These are phyloP conservation scores for Xylophagus ater DNA, from an alignment of 2,888 invertebrate genomes.

Conservation along the genomic window DNA sequence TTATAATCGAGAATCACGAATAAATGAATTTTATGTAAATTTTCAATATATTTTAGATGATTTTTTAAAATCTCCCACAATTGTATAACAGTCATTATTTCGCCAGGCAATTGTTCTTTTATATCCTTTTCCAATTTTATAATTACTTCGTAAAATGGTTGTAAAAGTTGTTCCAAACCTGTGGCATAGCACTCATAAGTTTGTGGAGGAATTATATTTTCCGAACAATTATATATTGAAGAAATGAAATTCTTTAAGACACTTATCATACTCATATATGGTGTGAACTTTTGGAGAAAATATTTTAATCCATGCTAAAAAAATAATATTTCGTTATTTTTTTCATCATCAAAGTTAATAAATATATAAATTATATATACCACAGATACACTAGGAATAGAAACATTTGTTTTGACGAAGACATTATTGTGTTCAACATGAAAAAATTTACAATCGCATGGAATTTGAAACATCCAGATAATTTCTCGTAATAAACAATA, in stretches of 20 bases:
- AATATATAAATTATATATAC: conserved; percentile 20
- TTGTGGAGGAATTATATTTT: conserved; percentile 29
- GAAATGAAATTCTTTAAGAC: conserved; percentile 35
- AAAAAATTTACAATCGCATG: conserved; percentile 30
- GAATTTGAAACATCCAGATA: conserved; percentile 34
- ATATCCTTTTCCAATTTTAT: conserved; percentile 35
- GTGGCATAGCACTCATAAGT: conserved; percentile 42
- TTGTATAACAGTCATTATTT: conserved; percentile 35
- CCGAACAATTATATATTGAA: conserved; percentile 25
- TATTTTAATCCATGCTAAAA: conserved; percentile 24
- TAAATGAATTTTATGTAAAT: conserved; percentile 36
- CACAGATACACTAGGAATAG: conserved; percentile 29
- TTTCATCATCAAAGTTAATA: neutral
- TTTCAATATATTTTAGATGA: conserved; percentile 31
- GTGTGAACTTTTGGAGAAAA: conserved; percentile 26
- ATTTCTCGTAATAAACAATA: conserved; percentile 33
- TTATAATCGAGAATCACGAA: conserved; percentile 31
- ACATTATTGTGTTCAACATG: conserved; percentile 20
- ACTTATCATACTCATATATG: conserved; percentile 27
- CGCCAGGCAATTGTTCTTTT: conserved; percentile 34
- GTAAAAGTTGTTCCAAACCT: conserved; percentile 35
- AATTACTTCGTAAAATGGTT: conserved; percentile 32
- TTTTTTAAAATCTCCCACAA: conserved; percentile 31
- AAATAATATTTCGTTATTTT: neutral
- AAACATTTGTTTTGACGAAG: conserved; percentile 25